Evolutionary conservation across 2,888 invertebrate genomes (phyloP).

Genomic region (Athrips mouffetella): DNA sequence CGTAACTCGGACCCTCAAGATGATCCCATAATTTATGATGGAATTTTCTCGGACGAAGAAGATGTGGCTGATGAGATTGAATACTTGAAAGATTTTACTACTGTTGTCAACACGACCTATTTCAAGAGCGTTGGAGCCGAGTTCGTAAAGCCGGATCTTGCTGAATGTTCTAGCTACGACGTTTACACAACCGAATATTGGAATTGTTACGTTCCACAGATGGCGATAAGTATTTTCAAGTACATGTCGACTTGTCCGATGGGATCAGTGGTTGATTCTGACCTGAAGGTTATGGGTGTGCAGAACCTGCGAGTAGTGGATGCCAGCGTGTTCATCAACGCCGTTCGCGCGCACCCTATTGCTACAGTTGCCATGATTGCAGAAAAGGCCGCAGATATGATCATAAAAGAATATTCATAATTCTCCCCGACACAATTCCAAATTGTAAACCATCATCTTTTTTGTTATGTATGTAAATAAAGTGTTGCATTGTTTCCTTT

Average conservation of each 20-base stretch:
- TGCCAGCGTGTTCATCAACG: conserved; percentile 33
- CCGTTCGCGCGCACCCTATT: conserved; percentile 31
- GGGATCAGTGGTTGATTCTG: conserved; percentile 36
- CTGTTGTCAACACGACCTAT: conserved; percentile 33
- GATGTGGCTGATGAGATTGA: conserved; percentile 32
- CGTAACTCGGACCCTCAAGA: conserved; percentile 31
- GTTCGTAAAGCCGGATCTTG: conserved; percentile 25
- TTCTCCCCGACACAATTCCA: background rate
- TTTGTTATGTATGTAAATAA: no score
- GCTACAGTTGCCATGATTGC: conserved; percentile 37
- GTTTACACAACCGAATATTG: conserved; percentile 35
- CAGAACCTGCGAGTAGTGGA: conserved; percentile 30
- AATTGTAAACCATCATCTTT: background rate
- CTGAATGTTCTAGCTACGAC: conserved; percentile 28
- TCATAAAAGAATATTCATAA: conserved; percentile 23
- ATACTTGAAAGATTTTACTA: conserved; percentile 29
- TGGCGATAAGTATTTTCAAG: conserved; percentile 34
- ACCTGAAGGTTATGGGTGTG: conserved; percentile 32
- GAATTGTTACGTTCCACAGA: conserved; percentile 34
- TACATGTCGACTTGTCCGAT: conserved; percentile 38
- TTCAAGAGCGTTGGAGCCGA: conserved; percentile 32
- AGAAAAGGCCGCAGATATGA: conserved; percentile 39
- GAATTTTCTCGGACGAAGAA: conserved; percentile 29
- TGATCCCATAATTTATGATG: conserved; percentile 30
- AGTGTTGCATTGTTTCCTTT: no score